These are phyloP conservation scores for Turritopsis dohrnii DNA, from an alignment of 30 jellyfish, hydroid and myxozoan genomes.

Conservation along the genomic window DNA sequence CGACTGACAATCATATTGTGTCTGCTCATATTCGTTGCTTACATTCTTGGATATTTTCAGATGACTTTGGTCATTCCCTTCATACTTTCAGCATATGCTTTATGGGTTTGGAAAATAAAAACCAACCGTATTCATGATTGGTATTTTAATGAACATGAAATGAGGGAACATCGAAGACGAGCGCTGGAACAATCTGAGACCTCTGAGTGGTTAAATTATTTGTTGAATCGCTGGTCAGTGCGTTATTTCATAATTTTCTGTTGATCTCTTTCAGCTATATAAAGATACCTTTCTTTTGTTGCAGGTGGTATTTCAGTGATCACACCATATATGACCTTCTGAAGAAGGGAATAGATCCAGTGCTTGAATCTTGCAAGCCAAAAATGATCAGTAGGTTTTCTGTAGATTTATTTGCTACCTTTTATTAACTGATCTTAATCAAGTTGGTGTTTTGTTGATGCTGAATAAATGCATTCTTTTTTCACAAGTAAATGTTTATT, in stretches of 20 bases:
- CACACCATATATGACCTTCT: slow-evolving; percentile 65
- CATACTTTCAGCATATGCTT: slow-evolving; percentile 53
- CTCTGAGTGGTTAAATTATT: slow-evolving; percentile 87
- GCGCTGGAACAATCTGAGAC: slow-evolving; percentile 93
- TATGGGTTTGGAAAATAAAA: slow-evolving; percentile 83
- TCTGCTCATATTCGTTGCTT: slow-evolving; percentile 55
- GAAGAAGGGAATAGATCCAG: slow-evolving; percentile 80
- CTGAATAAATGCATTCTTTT: too few species aligned
- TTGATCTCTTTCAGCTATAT: neutral
- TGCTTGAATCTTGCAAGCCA: slow-evolving; percentile 76
- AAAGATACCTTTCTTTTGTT: neutral
- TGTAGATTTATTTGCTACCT: too few species aligned
- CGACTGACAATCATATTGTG: slow-evolving; percentile 69
- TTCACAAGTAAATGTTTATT: too few species aligned
- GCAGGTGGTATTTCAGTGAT: slow-evolving; percentile 98
- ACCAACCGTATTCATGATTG: slow-evolving; percentile 52
- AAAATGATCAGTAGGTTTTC: slow-evolving; percentile 62
- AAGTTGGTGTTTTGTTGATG: neutral
- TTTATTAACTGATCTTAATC: neutral
- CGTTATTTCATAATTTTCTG: neutral
- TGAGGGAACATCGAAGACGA: slow-evolving; percentile 73
- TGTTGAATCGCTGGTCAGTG: slow-evolving; percentile 85
- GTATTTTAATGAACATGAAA: slow-evolving; percentile 80
- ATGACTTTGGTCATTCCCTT: slow-evolving; percentile 62
- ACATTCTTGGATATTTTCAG: slow-evolving; percentile 61